Percentiles rank a stretch among this genome's conserved stretches.
Conservation (phyloP, 2,113 vertebrate genomes). For the Neopipo cinnamomea region DNA sequence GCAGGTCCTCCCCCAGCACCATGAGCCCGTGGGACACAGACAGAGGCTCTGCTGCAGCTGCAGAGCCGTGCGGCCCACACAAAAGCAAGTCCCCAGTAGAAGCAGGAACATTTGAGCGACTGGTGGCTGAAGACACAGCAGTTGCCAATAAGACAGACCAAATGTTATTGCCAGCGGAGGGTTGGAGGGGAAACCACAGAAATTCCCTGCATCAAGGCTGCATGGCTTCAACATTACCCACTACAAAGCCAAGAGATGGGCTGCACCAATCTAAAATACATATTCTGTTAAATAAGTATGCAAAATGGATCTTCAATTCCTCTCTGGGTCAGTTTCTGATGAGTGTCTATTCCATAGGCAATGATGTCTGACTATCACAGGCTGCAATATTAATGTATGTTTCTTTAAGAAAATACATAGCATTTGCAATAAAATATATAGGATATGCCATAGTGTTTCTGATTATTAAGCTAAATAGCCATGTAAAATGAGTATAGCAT, state of each 20-base stretch:
- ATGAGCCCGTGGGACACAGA: not conserved
- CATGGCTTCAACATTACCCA: rapidly evolving
- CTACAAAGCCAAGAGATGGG: not conserved
- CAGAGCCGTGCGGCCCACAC: not conserved
- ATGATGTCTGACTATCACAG: not conserved
- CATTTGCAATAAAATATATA: not conserved
- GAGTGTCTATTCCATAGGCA: not conserved
- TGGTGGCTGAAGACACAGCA: not conserved
- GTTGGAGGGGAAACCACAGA: not conserved
- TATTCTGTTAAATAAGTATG: not conserved
- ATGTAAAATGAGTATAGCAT: slow-evolving; percentile 32
- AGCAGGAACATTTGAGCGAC: not conserved
- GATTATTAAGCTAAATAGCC: slow-evolving; percentile 57
- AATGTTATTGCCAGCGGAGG: not conserved
- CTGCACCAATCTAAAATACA: not conserved
- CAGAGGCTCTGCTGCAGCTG: not conserved
- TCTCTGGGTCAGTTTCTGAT: not conserved
- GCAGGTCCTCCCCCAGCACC: not conserved
- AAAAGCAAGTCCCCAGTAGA: not conserved
- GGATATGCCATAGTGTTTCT: not conserved
- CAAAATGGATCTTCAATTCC: not conserved
- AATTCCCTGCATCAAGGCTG: rapidly evolving
- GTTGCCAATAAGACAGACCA: not conserved
- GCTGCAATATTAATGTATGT: not conserved
- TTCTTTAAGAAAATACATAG: slow-evolving; percentile 47